A percentile compares a stretch with the other conserved stretches of the same genome.
phyloP scores from a whole-genome alignment of 2,888 invertebrate species.

The Gerosis bhagava region DNA sequence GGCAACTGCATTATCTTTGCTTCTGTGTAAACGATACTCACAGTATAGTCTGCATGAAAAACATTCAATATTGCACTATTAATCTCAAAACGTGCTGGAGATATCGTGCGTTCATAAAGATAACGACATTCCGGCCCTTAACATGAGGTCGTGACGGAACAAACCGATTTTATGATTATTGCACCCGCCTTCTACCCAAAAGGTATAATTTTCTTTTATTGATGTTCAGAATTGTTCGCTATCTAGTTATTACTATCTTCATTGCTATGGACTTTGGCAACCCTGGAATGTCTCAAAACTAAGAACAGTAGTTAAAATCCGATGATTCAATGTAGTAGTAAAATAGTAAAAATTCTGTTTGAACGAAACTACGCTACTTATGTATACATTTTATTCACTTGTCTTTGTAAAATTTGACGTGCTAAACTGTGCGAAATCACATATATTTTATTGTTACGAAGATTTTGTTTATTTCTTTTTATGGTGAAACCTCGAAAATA shows the following conservation, averaged over 20 bases:
- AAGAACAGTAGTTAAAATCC: constrained; percentile 5
- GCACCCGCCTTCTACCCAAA: constrained; percentile 15
- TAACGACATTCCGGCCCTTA: constrained; percentile 10
- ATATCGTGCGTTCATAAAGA: constrained; percentile 10
- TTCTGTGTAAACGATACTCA: too few relatives aligned
- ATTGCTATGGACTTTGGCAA: constrained; percentile 16
- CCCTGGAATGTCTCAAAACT: constrained; percentile 5
- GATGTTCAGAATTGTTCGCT: constrained; percentile 15
- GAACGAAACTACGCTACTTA: too few relatives aligned
- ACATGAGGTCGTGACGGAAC: constrained; percentile 12
- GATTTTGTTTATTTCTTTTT: too few relatives aligned
- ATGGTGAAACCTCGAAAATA: too few relatives aligned
- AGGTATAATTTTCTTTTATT: constrained; percentile 25
- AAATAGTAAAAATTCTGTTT: too few relatives aligned
- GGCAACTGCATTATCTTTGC: too few relatives aligned
- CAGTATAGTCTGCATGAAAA: too few relatives aligned
- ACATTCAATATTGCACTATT: not conserved
- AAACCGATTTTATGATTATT: constrained; percentile 23
- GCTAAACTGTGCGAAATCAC: too few relatives aligned
- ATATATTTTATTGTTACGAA: too few relatives aligned
- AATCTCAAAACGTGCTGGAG: constrained; percentile 1
- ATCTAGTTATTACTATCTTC: constrained; percentile 17
- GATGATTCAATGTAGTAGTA: too few relatives aligned
- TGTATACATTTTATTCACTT: too few relatives aligned
- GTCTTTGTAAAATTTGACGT: too few relatives aligned